A percentile compares a stretch with the other conserved stretches of the same genome.
phyloP scores from a whole-genome alignment of 2,113 vertebrate genomes.

The Halichoerus grypus region DNA sequence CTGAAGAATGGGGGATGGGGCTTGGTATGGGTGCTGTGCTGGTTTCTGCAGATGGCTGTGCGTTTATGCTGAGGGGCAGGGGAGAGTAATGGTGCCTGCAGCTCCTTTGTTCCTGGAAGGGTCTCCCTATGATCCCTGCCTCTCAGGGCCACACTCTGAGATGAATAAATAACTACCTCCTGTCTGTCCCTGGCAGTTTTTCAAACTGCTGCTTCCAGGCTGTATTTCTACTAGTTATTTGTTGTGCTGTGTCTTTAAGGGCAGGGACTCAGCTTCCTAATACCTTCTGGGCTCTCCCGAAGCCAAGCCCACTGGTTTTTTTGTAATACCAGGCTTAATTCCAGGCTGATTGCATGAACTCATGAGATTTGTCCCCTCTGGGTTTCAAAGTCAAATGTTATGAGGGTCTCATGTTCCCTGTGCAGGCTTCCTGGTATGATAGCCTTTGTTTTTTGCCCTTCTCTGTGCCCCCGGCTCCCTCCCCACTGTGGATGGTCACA shows the following conservation, averaged over 20 bases:
- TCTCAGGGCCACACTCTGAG: not conserved
- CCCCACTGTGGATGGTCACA: not conserved
- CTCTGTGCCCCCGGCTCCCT: not conserved
- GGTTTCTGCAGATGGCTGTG: not conserved
- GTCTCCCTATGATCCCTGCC: not conserved
- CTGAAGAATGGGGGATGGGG: not conserved
- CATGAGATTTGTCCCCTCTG: not conserved
- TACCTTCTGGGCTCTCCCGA: not conserved
- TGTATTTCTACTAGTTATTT: not conserved
- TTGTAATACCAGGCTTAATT: not conserved
- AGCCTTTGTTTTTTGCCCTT: not conserved
- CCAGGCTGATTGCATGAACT: not conserved
- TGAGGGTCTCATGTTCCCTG: not conserved
- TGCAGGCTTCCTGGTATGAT: not conserved
- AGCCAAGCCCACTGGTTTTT: not conserved
- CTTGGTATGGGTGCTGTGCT: not conserved
- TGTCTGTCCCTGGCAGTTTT: not conserved
- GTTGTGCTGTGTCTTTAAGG: not conserved
- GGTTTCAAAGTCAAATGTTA: not conserved
- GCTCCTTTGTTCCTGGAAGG: not conserved
- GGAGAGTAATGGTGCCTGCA: not conserved
- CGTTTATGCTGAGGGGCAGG: not conserved
- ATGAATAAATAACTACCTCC: not conserved
- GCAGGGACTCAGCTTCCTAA: not conserved
- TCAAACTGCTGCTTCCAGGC: not conserved